Evolutionary conservation across 92 coral and sea anemone genomes (phyloP).

Genomic region (Nematostella vectensis): DNA sequence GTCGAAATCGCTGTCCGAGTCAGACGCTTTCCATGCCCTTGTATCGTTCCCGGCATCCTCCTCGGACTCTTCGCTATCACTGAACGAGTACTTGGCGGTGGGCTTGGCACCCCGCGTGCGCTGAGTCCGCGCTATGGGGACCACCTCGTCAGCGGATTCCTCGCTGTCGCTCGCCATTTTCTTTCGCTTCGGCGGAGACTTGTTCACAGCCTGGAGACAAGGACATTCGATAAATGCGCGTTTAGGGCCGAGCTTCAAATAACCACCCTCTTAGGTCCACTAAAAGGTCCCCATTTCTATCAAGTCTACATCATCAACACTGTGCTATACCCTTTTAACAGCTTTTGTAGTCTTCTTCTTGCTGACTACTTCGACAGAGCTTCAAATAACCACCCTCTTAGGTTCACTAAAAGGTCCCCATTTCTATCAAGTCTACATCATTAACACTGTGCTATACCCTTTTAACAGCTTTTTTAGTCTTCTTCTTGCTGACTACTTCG

Average conservation of each 20-base stretch:
- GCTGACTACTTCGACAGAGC: too few species aligned
- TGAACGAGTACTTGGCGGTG: slow-evolving; percentile 12
- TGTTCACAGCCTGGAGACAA: background rate
- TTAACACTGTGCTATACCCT: too few species aligned
- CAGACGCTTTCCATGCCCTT: slow-evolving; percentile 2
- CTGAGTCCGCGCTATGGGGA: slow-evolving; percentile 1
- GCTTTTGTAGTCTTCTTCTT: too few species aligned
- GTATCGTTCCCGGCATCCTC: slow-evolving; percentile 1
- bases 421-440: too few species aligned
- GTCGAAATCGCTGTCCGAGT: background rate
- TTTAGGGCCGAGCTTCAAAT: background rate
- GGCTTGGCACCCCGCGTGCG: slow-evolving; percentile 6
- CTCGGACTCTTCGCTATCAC: slow-evolving; percentile 14
- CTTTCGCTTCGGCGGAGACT: slow-evolving; percentile 17
- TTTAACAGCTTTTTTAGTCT: too few species aligned
- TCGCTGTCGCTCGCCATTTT: slow-evolving; percentile 16
- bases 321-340: too few species aligned
- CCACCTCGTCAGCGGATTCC: slow-evolving; percentile 1
- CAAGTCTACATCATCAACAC: too few species aligned
- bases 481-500: too few species aligned
- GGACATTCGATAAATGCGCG: too few species aligned
- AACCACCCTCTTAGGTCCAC: background rate
- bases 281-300: too few species aligned
- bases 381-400: too few species aligned
- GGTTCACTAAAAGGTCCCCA: too few species aligned